These are phyloP conservation scores for Poecile atricapillus DNA, from an alignment of 2,113 vertebrate genomes.

Conservation along the genomic window DNA sequence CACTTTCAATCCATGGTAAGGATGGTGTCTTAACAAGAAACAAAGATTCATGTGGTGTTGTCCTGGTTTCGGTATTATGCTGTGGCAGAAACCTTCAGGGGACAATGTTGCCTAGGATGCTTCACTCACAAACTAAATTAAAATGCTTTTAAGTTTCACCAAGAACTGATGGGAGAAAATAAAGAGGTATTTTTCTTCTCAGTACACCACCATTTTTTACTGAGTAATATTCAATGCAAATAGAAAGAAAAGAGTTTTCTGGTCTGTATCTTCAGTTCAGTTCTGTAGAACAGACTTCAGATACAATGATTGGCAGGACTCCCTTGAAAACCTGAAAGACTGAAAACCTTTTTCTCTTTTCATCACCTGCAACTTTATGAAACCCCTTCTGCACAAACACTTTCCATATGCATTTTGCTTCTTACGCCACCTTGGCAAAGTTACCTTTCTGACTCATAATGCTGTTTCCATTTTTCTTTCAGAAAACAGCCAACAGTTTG, in stretches of 20 bases:
- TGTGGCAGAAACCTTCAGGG: neutral
- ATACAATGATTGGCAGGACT: neutral
- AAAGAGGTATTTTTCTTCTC: neutral
- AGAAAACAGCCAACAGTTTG: neutral
- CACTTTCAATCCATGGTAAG: neutral
- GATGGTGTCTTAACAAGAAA: neutral
- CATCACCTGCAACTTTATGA: neutral
- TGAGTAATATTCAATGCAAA: neutral
- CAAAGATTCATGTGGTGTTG: neutral
- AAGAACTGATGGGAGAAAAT: neutral
- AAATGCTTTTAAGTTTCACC: neutral
- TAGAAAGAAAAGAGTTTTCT: neutral
- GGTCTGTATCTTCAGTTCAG: neutral
- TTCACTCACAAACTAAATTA: neutral
- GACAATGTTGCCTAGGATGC: neutral
- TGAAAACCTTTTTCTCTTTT: neutral
- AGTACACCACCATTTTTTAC: neutral
- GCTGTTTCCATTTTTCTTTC: neutral
- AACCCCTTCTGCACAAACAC: neutral
- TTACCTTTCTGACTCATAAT: neutral
- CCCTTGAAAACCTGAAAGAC: neutral
- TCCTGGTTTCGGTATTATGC: neutral
- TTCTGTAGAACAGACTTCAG: neutral
- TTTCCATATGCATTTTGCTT: neutral
- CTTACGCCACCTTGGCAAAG: neutral